Conservation (phyloP, 2,797 vertebrate species). For the Delichon dasypus region DNA sequence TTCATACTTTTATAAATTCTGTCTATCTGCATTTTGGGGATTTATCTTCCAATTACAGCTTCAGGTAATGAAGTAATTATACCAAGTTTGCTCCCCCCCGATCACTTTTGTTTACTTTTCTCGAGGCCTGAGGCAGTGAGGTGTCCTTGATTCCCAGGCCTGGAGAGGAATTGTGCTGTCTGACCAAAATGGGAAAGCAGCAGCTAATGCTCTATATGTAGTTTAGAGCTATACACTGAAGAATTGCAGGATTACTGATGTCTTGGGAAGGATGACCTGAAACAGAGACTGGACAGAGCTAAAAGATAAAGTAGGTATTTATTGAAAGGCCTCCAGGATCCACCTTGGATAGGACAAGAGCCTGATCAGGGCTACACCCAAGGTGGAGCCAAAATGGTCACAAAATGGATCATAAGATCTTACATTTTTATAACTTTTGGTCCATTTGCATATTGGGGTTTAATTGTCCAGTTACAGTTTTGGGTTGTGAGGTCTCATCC, state of each 20-base stretch:
- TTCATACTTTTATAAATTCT: background rate
- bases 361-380: too few species aligned
- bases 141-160: background rate
- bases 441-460: too few species aligned
- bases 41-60: background rate
- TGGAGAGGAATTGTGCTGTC: background rate
- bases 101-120: background rate
- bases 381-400: too few species aligned
- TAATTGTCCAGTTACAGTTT: too few species aligned
- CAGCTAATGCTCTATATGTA: rapidly evolving
- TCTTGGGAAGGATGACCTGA: too few species aligned
- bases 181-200: background rate
- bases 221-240: background rate
- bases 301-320: too few species aligned
- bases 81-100: rapidly evolving
- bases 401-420: too few species aligned
- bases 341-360: too few species aligned
- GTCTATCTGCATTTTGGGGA: background rate
- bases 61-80: background rate
- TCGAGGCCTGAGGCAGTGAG: background rate
- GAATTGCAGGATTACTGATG: background rate
- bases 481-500: too few species aligned
- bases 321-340: too few species aligned
- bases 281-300: too few species aligned
- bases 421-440: too few species aligned